Evolutionary conservation across 2,113 vertebrate species (phyloP).

Genomic region (Chaetorhynchus papuensis): DNA sequence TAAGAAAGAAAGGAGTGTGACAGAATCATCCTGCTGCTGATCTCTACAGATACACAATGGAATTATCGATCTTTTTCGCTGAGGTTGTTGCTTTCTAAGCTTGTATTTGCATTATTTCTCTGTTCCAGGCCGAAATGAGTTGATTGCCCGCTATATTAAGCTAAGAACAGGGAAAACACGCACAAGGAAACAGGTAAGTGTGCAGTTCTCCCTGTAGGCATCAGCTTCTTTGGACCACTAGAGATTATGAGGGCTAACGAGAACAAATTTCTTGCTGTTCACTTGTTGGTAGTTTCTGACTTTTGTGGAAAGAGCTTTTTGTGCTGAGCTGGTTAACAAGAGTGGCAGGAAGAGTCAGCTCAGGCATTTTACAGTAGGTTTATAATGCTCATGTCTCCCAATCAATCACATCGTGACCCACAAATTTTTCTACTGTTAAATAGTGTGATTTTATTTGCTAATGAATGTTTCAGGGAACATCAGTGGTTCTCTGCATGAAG

Average conservation of each 20-base stretch:
- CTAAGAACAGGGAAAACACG: constrained; percentile 94
- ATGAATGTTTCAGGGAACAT: neutral
- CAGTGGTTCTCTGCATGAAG: neutral
- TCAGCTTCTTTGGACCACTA: neutral
- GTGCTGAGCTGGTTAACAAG: neutral
- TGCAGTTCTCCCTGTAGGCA: neutral
- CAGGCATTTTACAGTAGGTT: neutral
- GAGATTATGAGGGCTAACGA: neutral
- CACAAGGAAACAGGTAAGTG: constrained; percentile 92
- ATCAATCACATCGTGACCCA: rapidly evolving
- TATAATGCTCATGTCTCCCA: neutral
- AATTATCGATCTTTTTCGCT: neutral
- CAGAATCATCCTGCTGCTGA: neutral
- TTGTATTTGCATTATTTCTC: neutral
- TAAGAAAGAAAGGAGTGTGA: neutral
- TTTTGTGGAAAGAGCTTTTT: neutral
- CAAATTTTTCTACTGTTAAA: neutral
- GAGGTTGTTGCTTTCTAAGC: neutral
- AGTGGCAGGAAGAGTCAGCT: neutral
- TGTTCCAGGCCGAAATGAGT: constrained; percentile 87
- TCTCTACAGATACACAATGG: neutral
- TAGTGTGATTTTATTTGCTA: neutral
- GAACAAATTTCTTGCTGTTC: neutral
- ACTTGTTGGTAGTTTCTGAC: neutral
- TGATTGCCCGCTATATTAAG: constrained; percentile 96